Evolutionary conservation across 1,140 invertebrate genomes (phyloP).

Genomic region (Trinorchestia longiramus): DNA sequence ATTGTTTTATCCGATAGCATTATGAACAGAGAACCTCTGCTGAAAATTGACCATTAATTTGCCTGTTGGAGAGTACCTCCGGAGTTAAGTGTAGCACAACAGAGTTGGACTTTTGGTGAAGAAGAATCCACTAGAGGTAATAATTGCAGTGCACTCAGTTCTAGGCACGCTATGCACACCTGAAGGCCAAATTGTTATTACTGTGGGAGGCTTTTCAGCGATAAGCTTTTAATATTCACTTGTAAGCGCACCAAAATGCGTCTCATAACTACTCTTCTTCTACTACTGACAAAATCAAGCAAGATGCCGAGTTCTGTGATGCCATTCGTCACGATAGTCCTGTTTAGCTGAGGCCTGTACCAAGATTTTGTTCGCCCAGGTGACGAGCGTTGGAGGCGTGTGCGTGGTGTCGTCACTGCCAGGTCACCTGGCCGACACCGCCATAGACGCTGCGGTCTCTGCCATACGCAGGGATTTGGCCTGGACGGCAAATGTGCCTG

Average conservation of each 20-base stretch:
- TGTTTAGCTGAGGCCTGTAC: not conserved
- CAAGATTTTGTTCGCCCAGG: not conserved
- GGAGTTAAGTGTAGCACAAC: no score
- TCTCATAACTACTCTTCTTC: not conserved
- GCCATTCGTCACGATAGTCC: not conserved
- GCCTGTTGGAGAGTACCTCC: no score
- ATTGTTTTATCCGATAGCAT: not conserved
- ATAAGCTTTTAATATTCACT: not conserved
- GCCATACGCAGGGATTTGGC: not conserved
- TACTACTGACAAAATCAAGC: not conserved
- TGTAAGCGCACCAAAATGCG: not conserved
- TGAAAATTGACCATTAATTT: no score
- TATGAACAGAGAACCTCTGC: not conserved
- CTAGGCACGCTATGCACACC: no score
- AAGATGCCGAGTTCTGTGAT: not conserved
- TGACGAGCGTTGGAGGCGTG: not conserved
- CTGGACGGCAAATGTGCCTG: not conserved
- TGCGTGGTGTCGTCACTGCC: not conserved
- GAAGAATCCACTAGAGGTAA: no score
- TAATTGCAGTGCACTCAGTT: no score
- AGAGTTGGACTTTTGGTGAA: no score
- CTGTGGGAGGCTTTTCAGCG: not conserved
- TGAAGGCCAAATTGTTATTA: not conserved
- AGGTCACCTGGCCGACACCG: not conserved
- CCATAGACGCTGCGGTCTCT: not conserved